Conservation (phyloP, 64 coral and sea anemone species). For the Acropora yongei region DNA sequence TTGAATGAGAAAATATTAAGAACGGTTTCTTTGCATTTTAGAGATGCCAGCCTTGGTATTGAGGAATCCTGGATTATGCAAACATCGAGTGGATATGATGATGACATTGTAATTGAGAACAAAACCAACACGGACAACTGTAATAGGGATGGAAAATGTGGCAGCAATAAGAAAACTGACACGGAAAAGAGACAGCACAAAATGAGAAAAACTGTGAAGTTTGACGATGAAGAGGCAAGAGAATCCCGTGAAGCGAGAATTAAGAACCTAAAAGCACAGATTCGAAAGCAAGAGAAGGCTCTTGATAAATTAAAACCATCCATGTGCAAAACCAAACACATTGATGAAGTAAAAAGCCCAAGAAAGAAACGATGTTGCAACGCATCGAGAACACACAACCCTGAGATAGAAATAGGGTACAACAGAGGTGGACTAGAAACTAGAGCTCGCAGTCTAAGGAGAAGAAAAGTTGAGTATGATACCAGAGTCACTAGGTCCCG, state of each 20-base stretch:
- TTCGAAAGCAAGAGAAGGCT: constrained; percentile 34
- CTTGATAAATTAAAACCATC: constrained; percentile 4
- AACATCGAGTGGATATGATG: constrained; percentile 18
- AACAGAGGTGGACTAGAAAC: background rate
- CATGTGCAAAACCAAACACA: background rate
- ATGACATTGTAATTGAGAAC: background rate
- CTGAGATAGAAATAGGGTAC: background rate
- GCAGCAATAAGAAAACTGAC: background rate
- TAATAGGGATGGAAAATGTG: background rate
- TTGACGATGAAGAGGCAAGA: background rate
- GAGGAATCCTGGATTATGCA: constrained; percentile 4
- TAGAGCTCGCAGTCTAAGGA: background rate
- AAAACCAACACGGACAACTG: background rate
- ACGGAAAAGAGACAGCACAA: background rate
- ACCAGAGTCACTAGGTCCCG: background rate
- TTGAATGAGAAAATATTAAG: background rate
- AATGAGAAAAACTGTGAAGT: background rate
- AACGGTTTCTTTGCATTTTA: background rate
- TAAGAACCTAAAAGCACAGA: background rate
- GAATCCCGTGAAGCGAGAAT: constrained; percentile 5
- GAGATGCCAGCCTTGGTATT: background rate
- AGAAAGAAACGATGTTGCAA: background rate
- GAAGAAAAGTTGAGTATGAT: background rate
- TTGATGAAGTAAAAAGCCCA: background rate
- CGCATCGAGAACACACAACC: background rate